Evolutionary conservation across 2,113 vertebrate species (phyloP), one percentile per base, ranked within the genome.

Genomic region (Chaetura pelagica): DNA sequence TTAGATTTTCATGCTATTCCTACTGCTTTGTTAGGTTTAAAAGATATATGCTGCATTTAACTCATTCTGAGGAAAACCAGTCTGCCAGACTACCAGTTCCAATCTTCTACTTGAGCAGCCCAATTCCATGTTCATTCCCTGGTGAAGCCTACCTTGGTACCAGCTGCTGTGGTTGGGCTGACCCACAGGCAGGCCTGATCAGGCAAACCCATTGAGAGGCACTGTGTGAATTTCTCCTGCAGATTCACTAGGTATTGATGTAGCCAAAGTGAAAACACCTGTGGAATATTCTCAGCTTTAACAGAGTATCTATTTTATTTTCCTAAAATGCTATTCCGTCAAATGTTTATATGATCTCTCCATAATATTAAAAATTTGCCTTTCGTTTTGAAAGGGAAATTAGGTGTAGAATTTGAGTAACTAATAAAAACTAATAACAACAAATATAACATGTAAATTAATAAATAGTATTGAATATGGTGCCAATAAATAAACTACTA

Each of bases 101-200:
- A 44, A 61, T 12, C 9, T 79, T 83, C 55, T 57, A 17, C 49
- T 35, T 38, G 29, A 6, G 17, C 3, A 5, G 30, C 48, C 42
- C 52, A 32, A 13, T 51, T 86, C 34, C 44, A 69, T 30, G 21
- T 7, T 89, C 2, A 0, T 66, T 29, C 32, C 23, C 13, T 63
- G 5, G 15, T 84, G 26, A 9, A 9, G 75, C 5, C 22, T 51
- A 3, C 55, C 89, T 84, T 1, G 2, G 20, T 64, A 59, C 40
- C 44, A 32, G 20, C 17, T 69, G 59, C 67, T 76, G 12, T 38
- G 44, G 0, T 34, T 2, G 1, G 26, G 46, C 26, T 61, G 23
- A 21, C 38, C 46, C 8, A 0, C 8, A 58, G 49, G 22, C 11
- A 12, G 0, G 3, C 14, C 40, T 42, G 40, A 42, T 42, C 40